Evolutionary conservation across 2,797 vertebrate species (phyloP).

Genomic region (Halcyon smyrnensis): DNA sequence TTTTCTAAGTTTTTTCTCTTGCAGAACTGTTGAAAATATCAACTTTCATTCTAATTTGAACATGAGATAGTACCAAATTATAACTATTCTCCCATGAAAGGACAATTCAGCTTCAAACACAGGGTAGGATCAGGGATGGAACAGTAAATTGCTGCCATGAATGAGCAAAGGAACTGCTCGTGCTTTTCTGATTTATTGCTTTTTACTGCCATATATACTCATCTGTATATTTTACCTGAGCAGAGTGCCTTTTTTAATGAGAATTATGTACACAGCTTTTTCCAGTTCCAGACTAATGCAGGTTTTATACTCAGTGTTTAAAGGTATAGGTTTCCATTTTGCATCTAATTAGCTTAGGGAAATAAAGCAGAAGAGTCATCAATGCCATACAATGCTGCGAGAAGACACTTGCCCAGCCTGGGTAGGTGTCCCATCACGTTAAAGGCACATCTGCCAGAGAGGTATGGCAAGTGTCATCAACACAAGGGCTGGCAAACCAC

Average conservation of each 20-base stretch:
- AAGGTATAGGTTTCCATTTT: background rate
- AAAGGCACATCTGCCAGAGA: background rate
- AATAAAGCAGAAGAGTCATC: background rate
- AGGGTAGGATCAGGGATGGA: background rate
- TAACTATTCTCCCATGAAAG: background rate
- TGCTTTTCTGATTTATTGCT: background rate
- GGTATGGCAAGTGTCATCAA: background rate
- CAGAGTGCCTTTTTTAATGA: background rate
- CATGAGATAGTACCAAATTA: background rate
- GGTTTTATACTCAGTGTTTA: background rate
- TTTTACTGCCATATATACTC: background rate
- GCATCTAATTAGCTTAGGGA: background rate
- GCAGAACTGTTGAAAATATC: background rate
- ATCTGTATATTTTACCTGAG: background rate
- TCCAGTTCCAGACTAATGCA: background rate
- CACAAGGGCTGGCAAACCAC: background rate
- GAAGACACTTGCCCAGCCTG: conserved; percentile 6
- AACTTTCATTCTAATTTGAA: background rate
- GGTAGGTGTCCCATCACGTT: background rate
- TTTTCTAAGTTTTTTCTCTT: background rate
- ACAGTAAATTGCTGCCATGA: background rate
- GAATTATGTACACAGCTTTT: background rate
- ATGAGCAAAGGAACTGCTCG: background rate
- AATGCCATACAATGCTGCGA: background rate
- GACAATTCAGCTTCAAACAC: accelerated